Evolutionary conservation across 30 jellyfish, hydroid and myxozoan genomes (phyloP), one percentile per base, ranked within the genome.

Genomic region (Aurelia coerulea): DNA sequence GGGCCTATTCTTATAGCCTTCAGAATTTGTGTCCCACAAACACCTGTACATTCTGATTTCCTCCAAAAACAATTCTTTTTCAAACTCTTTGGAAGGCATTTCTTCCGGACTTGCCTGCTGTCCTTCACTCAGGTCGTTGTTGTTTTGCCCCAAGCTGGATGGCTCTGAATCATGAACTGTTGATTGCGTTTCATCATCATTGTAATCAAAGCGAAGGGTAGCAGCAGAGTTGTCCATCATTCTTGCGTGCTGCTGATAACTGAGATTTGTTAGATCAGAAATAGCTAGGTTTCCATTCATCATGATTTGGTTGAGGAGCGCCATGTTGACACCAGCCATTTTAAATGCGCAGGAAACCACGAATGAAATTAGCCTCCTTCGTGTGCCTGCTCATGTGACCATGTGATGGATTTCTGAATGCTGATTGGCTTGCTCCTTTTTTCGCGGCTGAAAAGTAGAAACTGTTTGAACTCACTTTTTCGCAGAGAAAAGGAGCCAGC

Each of bases 241-340:
- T 65, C 76, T 65, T 9, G 42, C 4, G 3, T 65, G 35, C 51
- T 65, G 67, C 6, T 58, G 67, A 58, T 58, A 1, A 58, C 6
- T 5, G 6, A 58, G 67, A 58, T 2, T 58, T 58, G 67, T 7
- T 58, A 58, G 67, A 58, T 58, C 67, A n/a, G 29, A 58, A 58
- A 58, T 2, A 58, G n/a, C 6, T 7, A 58, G 6, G 10, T 65
- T 65, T 65, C 76, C 51, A 34, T 65, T 65, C 76, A 2, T 65
- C 76, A 65, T 65, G 2, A 65, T 65, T 65, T 65, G 76, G 76
- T 65, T 65, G 76, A 65, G 76, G 76, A 65, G 42, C 3, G 76
- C 76, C 2, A 65, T 65, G 76, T 65, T 65, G 4, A 65, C 6
- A 1, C 7, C 76, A 2, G 76, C 76, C 76, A 65, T 65, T 65